A percentile compares a stretch with the other conserved stretches of the same genome.
These are phyloP conservation scores for Myiozetetes cayanensis DNA, from an alignment of 2,113 vertebrate genomes.

Conservation along the genomic window DNA sequence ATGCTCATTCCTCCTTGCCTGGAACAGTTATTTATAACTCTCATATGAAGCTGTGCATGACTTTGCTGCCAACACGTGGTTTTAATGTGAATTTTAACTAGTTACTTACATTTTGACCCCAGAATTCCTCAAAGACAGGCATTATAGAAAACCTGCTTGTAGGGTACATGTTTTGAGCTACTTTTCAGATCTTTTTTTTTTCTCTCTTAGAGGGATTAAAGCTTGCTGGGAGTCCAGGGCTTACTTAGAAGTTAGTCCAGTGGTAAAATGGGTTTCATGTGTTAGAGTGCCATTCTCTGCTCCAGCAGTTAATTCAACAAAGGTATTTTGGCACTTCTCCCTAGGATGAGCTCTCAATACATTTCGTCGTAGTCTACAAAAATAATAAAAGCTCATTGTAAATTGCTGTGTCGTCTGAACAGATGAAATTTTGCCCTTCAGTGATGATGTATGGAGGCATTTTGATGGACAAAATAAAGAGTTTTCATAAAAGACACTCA, in stretches of 20 bases:
- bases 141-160: neutral
- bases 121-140: neutral
- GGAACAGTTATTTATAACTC: neutral
- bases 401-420: neutral
- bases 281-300: neutral
- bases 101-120: neutral
- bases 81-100: neutral
- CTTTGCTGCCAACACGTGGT: neutral
- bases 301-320: neutral
- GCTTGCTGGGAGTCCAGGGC: neutral
- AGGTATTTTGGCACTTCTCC: neutral
- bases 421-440: neutral
- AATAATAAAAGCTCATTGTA: neutral
- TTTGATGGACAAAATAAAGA: neutral
- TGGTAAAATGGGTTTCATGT: neutral
- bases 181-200: neutral
- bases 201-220: neutral
- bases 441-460: neutral
- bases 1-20: neutral
- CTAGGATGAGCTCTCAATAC: neutral
- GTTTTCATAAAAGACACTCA: neutral
- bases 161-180: neutral
- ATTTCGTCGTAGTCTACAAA: neutral
- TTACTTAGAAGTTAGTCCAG: neutral
- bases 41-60: neutral